Evolutionary conservation across 2,113 vertebrate genomes (phyloP).

Genomic region (Stigmatopora argus): DNA sequence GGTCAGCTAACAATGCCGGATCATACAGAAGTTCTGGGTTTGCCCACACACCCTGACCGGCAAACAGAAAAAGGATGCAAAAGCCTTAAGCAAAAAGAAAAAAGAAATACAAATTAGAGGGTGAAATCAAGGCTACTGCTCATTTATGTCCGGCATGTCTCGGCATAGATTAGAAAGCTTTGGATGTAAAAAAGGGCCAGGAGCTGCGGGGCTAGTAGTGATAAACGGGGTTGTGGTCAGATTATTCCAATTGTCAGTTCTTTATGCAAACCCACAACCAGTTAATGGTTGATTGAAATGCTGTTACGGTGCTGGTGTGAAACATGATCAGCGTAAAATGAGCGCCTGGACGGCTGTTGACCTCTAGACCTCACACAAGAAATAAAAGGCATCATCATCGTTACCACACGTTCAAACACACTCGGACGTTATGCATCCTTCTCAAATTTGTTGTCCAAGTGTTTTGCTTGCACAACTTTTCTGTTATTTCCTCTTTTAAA

Average conservation of each 20-base stretch:
- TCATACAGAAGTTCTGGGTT: conserved; percentile 37
- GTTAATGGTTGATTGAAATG: conserved; percentile 50
- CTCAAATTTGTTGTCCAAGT: conserved; percentile 43
- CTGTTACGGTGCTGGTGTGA: conserved; percentile 39
- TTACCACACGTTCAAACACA: conserved; percentile 19
- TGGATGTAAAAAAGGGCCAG: conserved; percentile 21
- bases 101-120: not conserved
- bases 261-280: conserved; percentile 45
- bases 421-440: conserved; percentile 38
- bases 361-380: conserved; percentile 13
- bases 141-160: conserved; percentile 20
- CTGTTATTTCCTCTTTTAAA: conserved; percentile 31
- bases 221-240: conserved; percentile 19
- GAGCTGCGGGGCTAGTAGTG: conserved; percentile 14
- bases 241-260: conserved; percentile 47
- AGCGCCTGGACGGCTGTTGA: conserved; percentile 22
- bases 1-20: conserved; percentile 53
- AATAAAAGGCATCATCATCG: conserved; percentile 12
- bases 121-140: conserved; percentile 3
- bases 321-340: conserved; percentile 36
- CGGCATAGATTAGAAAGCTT: conserved; percentile 24
- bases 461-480: conserved; percentile 45
- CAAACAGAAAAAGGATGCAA: conserved; percentile 29
- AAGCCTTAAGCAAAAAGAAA: conserved; percentile 13
- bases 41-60: conserved; percentile 33